Base-by-base conservation (phyloP, 2,888 invertebrate genomes). In the Scaptodrosophila latifasciaeformis region DNA sequence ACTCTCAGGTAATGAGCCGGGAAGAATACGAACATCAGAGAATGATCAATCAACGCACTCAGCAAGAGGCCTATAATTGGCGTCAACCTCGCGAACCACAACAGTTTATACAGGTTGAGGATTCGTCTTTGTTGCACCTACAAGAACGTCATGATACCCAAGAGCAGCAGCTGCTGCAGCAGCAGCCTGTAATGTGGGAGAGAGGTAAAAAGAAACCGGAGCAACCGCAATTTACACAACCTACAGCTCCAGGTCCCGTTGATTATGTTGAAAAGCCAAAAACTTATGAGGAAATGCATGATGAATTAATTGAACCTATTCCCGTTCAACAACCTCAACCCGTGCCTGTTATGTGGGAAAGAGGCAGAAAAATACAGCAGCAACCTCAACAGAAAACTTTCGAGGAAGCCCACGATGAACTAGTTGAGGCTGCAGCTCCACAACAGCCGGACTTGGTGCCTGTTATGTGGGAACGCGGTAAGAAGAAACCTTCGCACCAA, bases 281-380 rank as follows among this genome's bases (percentile, higher is more conserved):
- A 31, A 54, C 76, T 0, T 82, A 69, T 19, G 81, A 84, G 37
- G 79, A 78, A 67, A 64, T 74, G 62, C 74, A 82, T 13, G 84
- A 84, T 58, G 81, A 83, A 46, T 54, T 82, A 0, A 19, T 65
- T 15, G 82, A 83, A 49, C 80, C 80, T 29, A 48, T 60, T 29
- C 61, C 68, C 2, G 49, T 53, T 12, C 83, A 85, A 66, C 82
- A 84, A 15, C 81, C 86, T 1, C 62, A 80, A 1, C 84, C 86
- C 1, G 48, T 52, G 43, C 87, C 88, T 0, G 77, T 87, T 1
- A 77, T 83, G 82, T 87, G 76, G 87, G 85, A 75, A 49, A 83
- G 70, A 50, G 85, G 77, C 40, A 86, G 74, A 59, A 84, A 82
- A 52, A 72, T 67, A n/a, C 63, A 68, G 2, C 2, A 49, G 3